phyloP scores from a whole-genome alignment of 2,797 vertebrate genomes.

The Hirundo rustica region DNA sequence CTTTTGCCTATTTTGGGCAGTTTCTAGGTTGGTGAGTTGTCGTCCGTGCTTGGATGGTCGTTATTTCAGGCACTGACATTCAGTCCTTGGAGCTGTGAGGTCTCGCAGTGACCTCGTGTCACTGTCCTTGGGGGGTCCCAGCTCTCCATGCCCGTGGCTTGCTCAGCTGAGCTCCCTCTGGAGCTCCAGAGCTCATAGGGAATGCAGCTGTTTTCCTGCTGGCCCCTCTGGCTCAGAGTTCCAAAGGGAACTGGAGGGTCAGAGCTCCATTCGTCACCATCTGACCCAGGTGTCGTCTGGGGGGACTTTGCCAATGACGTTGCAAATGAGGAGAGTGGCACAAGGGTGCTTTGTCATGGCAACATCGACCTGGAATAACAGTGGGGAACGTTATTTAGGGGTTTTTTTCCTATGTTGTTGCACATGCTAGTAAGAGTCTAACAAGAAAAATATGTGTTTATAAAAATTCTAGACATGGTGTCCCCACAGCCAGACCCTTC shows the following conservation, averaged over 20 bases:
- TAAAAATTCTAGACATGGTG: neutral
- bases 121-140: neutral
- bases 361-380: neutral
- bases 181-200: neutral
- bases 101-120: neutral
- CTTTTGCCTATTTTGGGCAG: neutral
- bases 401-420: neutral
- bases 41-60: rapidly evolving
- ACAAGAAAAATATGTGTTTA: constrained; percentile 33
- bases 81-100: neutral
- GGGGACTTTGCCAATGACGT: neutral
- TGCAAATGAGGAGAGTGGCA: neutral
- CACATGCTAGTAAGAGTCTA: neutral
- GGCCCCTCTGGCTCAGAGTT: neutral
- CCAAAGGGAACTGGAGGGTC: neutral
- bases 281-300: neutral
- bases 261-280: rapidly evolving
- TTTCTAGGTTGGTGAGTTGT: neutral
- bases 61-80: neutral
- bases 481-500: constrained; percentile 24
- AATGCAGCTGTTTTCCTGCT: neutral
- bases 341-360: neutral
- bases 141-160: neutral
- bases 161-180: neutral
- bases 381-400: neutral